A percentile compares a stretch with the other conserved stretches of the same genome.
phyloP scores from a whole-genome alignment of 2,888 invertebrate species.

The Ornithoptera priamus region DNA sequence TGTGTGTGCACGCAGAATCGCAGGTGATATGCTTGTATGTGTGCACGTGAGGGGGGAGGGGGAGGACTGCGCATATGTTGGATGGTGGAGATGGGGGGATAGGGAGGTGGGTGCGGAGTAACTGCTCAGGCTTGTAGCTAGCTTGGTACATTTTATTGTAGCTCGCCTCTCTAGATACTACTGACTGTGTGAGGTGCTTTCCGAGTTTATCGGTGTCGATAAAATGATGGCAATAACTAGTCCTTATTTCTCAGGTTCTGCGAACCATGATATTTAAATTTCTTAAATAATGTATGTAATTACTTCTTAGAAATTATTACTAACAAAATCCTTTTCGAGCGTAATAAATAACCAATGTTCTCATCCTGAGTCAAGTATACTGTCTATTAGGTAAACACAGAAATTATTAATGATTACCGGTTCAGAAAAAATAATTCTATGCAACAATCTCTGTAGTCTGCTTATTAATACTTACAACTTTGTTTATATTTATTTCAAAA shows the following conservation, averaged over 20 bases:
- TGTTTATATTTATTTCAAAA: too few species aligned
- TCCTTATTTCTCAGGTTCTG: constrained; percentile 57
- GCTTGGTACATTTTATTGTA: constrained; percentile 79
- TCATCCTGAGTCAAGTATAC: too few species aligned
- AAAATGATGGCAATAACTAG: constrained; percentile 55
- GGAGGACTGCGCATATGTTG: constrained; percentile 68
- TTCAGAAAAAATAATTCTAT: too few species aligned
- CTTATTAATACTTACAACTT: too few species aligned
- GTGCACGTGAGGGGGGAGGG: constrained; percentile 44
- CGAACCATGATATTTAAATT: constrained; percentile 35
- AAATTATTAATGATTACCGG: too few species aligned
- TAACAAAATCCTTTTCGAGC: too few species aligned
- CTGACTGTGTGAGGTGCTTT: constrained; percentile 53
- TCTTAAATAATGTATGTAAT: background rate
- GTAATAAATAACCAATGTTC: too few species aligned
- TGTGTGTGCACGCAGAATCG: constrained; percentile 54
- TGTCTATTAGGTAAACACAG: too few species aligned
- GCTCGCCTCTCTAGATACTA: constrained; percentile 75
- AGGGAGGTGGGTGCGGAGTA: constrained; percentile 58
- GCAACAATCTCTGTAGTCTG: too few species aligned
- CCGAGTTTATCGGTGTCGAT: constrained; percentile 70
- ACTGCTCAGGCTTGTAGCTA: constrained; percentile 78
- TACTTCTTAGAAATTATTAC: background rate
- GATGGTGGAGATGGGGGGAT: constrained; percentile 39
- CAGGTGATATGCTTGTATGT: constrained; percentile 46